Conservation (phyloP, 2,113 vertebrate species). For the Cinclus mexicanus region DNA sequence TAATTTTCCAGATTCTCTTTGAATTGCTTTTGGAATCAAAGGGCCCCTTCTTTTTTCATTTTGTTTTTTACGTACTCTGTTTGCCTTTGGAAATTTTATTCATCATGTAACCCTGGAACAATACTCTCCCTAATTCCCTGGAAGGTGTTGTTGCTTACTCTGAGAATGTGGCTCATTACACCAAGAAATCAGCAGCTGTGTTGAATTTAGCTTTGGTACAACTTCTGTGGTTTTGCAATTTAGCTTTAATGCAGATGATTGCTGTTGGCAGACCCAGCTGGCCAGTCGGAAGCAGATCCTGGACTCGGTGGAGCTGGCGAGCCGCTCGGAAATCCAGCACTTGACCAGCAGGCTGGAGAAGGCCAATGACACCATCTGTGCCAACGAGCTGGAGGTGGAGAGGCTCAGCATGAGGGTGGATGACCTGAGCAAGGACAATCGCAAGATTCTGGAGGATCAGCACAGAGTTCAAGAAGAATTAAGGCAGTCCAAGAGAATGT, state of each 20-base stretch:
- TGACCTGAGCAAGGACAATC: conserved; percentile 68
- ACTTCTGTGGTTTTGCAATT: background rate
- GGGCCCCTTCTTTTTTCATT: background rate
- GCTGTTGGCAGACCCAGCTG: conserved; percentile 75
- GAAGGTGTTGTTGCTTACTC: background rate
- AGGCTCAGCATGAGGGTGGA: conserved; percentile 77
- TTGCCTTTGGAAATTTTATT: background rate
- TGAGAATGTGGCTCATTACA: background rate
- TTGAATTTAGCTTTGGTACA: background rate
- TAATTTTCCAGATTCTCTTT: background rate
- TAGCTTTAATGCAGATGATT: background rate
- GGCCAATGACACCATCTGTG: conserved; percentile 79
- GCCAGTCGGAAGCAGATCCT: conserved; percentile 70
- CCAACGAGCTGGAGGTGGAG: conserved; percentile 85
- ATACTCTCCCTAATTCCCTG: background rate
- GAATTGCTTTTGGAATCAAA: background rate
- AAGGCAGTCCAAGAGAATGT: conserved; percentile 75
- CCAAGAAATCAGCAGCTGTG: background rate
- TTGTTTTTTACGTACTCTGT: background rate
- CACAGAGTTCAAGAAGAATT: conserved; percentile 75
- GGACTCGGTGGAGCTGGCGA: conserved; percentile 79
- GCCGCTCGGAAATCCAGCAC: conserved; percentile 79
- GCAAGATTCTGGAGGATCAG: conserved; percentile 65
- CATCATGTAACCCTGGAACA: background rate
- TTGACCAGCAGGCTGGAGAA: conserved; percentile 80